phyloP scores from a whole-genome alignment of 2,888 invertebrate species.

The Lochmaea crataegi region DNA sequence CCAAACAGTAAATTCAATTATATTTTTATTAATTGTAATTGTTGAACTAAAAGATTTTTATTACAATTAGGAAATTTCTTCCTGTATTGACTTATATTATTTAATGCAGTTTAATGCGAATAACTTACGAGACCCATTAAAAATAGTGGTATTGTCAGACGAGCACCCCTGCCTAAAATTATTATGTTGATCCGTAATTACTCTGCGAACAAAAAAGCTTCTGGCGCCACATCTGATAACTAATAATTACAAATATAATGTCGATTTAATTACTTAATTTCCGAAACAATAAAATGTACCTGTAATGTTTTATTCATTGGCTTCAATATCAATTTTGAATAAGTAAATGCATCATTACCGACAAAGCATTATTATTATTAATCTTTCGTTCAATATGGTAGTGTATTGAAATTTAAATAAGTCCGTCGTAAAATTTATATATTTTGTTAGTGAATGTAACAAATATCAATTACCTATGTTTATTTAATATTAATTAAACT shows the following conservation, averaged over 20 bases:
- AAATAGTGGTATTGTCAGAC: too few relatives aligned
- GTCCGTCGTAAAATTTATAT: neutral
- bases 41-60: too few relatives aligned
- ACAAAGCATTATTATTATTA: neutral
- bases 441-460: neutral
- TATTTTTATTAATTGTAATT: too few relatives aligned
- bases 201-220: neutral
- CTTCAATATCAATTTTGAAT: neutral
- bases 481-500: neutral
- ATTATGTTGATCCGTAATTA: too few relatives aligned
- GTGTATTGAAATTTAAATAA: neutral
- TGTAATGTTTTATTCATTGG: slow-evolving; percentile 9
- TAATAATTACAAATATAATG: neutral
- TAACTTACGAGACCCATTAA: too few relatives aligned
- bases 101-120: too few relatives aligned
- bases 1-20: too few relatives aligned
- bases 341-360: neutral
- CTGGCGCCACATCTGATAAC: neutral
- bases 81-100: too few relatives aligned
- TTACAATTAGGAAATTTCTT: too few relatives aligned
- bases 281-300: neutral
- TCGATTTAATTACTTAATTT: neutral
- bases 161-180: too few relatives aligned
- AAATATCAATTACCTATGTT: neutral
- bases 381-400: neutral